Conservation (phyloP, 2,797 vertebrate species). For the Notamacropus eugenii region DNA sequence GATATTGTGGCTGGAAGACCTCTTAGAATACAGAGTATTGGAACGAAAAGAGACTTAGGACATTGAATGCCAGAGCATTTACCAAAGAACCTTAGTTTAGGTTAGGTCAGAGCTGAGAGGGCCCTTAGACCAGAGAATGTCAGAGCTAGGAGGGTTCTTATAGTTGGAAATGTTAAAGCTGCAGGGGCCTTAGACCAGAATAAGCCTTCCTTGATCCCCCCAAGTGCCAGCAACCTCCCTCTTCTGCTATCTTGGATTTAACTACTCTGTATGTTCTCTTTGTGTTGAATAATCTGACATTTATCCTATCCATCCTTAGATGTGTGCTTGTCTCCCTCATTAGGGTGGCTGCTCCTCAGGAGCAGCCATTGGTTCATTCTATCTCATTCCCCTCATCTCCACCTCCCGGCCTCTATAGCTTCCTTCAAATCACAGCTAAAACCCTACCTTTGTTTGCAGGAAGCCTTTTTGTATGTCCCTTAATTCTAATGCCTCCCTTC, state of each 20-base stretch:
- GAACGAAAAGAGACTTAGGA: neutral
- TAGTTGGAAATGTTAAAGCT: neutral
- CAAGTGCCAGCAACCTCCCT: neutral
- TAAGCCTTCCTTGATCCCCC: neutral
- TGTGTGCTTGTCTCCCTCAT: neutral
- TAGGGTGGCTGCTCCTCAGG: too few species aligned
- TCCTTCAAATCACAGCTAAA: neutral
- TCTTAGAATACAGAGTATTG: neutral
- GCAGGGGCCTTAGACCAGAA: neutral
- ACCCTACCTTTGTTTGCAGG: neutral
- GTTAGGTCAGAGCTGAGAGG: neutral
- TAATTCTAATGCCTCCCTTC: neutral
- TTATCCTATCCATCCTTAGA: neutral
- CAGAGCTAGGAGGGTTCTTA: neutral
- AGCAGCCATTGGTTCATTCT: neutral
- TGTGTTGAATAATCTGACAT: neutral
- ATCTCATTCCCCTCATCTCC: rapidly evolving
- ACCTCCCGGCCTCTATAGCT: neutral
- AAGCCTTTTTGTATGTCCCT: neutral
- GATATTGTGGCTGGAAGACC: neutral
- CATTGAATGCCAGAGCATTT: neutral
- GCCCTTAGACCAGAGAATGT: neutral
- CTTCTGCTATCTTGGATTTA: neutral
- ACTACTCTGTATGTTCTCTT: neutral
- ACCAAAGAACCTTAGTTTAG: neutral